Conservation (phyloP, 2,888 invertebrate species). For the Linyphia triangularis region DNA sequence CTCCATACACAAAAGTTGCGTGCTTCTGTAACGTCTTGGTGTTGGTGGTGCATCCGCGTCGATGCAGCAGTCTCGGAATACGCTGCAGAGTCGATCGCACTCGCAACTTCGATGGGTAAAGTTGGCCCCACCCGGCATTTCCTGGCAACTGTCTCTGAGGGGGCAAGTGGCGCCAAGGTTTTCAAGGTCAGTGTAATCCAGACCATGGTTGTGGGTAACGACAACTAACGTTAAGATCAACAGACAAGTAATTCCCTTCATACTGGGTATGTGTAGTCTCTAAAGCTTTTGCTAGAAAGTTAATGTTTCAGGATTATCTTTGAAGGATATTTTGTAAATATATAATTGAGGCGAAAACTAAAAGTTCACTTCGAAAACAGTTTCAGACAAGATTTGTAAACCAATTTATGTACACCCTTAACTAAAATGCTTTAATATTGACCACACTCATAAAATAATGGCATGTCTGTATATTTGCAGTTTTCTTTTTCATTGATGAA, state of each 20-base stretch:
- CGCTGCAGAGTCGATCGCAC: conserved; percentile 17
- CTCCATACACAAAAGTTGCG: background rate
- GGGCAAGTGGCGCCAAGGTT: conserved; percentile 14
- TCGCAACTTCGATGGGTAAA: conserved; percentile 35
- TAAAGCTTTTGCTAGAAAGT: no score
- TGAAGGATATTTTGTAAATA: no score
- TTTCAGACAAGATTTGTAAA: no score
- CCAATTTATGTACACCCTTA: no score
- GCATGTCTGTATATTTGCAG: no score
- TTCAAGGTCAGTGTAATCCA: conserved; percentile 12
- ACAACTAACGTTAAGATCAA: no score
- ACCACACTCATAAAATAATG: no score
- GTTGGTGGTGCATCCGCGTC: background rate
- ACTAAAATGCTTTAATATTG: no score
- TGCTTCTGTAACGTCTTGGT: background rate
- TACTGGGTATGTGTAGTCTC: background rate
- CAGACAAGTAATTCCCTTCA: background rate
- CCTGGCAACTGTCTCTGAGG: conserved; percentile 1
- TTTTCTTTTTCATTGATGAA: no score
- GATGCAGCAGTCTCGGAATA: conserved; percentile 47
- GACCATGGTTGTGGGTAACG: background rate
- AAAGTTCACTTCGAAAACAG: no score
- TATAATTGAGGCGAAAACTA: no score
- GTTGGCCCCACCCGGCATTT: background rate
- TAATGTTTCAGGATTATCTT: no score